Conservation (phyloP, 1,140 invertebrate species). For the Maconellicoccus hirsutus region DNA sequence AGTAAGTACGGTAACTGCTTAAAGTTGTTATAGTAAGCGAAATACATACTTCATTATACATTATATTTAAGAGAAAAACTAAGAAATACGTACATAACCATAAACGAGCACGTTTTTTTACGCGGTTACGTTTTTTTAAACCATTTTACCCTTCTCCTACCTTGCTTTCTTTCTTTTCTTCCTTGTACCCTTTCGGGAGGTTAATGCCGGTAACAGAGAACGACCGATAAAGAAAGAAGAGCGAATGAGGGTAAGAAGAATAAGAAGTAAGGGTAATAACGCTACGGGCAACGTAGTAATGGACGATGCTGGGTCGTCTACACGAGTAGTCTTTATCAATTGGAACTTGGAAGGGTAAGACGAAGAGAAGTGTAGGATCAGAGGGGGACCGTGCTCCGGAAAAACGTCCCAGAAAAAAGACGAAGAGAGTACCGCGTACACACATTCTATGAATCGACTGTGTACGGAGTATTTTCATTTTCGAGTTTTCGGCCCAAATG, state of each 20-base stretch:
- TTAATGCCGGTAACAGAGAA: not conserved
- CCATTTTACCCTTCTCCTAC: not conserved
- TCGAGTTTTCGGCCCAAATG: not conserved
- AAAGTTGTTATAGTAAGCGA: no score
- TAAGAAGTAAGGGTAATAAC: not conserved
- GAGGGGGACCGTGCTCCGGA: not conserved
- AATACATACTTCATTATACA: no score
- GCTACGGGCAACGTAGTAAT: not conserved
- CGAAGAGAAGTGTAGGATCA: not conserved
- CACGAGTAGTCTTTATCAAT: not conserved
- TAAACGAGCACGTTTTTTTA: not conserved
- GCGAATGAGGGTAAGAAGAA: not conserved
- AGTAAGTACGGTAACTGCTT: no score
- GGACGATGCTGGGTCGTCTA: slow-evolving; percentile 12
- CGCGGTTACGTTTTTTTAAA: not conserved
- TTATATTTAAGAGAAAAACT: no score
- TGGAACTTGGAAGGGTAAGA: not conserved
- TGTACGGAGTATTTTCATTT: not conserved
- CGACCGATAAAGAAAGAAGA: not conserved
- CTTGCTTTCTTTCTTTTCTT: not conserved
- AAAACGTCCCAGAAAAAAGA: slow-evolving; percentile 14
- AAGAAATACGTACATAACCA: no score
- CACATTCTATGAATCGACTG: not conserved
- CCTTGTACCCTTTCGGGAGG: not conserved
- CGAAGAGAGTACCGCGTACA: not conserved